Evolutionary conservation across 2,888 invertebrate species (phyloP).

Genomic region (Scaptomyza caliginosa): DNA sequence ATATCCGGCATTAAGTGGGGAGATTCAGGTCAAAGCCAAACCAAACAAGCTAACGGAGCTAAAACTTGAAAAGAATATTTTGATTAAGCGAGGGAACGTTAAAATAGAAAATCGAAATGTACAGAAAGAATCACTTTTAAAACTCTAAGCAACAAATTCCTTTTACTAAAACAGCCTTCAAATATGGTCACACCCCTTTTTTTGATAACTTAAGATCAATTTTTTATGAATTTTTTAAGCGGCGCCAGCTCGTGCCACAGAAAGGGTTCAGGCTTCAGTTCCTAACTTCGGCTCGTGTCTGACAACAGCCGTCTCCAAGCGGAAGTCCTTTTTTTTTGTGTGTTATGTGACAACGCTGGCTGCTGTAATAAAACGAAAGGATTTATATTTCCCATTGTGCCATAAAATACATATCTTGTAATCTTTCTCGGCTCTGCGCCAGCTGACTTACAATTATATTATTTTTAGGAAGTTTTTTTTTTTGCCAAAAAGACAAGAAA

Average conservation of each 20-base stretch:
- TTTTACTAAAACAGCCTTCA: neutral
- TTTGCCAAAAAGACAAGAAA: slow-evolving; percentile 40
- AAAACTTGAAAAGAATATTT: neutral
- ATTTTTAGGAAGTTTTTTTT: slow-evolving; percentile 47
- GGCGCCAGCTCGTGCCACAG: slow-evolving; percentile 52
- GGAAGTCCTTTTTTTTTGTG: slow-evolving; percentile 56
- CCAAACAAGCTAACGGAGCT: slow-evolving; percentile 59
- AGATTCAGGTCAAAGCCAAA: slow-evolving; percentile 32
- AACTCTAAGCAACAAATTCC: too few relatives aligned
- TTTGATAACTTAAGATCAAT: neutral
- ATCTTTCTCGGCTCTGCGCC: slow-evolving; percentile 46
- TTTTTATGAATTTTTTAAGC: neutral
- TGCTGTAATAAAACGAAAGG: slow-evolving; percentile 77
- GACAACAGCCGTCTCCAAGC: slow-evolving; percentile 48
- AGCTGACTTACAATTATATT: slow-evolving; percentile 61
- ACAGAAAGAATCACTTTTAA: too few relatives aligned
- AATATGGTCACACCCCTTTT: neutral
- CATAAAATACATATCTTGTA: slow-evolving; percentile 64
- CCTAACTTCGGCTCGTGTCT: slow-evolving; percentile 41
- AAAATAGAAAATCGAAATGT: too few relatives aligned
- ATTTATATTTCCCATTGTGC: slow-evolving; percentile 77
- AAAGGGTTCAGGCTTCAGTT: slow-evolving; percentile 61
- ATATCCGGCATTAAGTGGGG: slow-evolving; percentile 56
- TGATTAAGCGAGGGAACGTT: too few relatives aligned
- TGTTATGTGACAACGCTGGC: slow-evolving; percentile 10